These are phyloP conservation scores for Capitella teleta DNA, from an alignment of 1,140 invertebrate species.

Conservation along the genomic window DNA sequence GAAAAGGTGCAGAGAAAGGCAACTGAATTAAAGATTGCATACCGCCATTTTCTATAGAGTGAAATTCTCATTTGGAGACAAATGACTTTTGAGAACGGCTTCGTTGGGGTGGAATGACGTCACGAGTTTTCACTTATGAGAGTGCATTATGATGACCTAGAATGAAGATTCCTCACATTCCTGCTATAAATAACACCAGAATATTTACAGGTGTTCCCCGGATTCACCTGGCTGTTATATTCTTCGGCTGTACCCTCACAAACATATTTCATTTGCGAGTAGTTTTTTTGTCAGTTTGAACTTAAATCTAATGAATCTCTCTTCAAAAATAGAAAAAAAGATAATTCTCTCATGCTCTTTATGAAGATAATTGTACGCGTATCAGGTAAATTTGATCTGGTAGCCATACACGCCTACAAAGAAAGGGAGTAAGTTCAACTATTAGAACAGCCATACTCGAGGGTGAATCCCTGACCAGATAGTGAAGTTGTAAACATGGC, in stretches of 20 bases:
- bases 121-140: no score
- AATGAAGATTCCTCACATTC: no score
- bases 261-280: not conserved
- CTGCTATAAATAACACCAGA: no score
- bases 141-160: no score
- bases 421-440: not conserved
- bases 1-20: no score
- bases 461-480: constrained; percentile 1
- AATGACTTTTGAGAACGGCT: no score
- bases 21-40: no score
- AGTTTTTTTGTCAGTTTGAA: not conserved
- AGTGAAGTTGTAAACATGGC: not conserved
- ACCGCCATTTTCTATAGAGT: no score
- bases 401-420: not conserved
- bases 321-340: not conserved
- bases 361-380: not conserved
- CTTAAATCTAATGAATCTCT: not conserved
- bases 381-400: not conserved
- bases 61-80: no score
- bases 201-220: no score
- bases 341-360: not conserved
- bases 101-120: no score
- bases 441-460: no score
- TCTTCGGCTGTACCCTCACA: not conserved
- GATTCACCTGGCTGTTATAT: constrained; percentile 5